phyloP scores from a whole-genome alignment of 2,113 vertebrate genomes.

The Cepphus grylle region DNA sequence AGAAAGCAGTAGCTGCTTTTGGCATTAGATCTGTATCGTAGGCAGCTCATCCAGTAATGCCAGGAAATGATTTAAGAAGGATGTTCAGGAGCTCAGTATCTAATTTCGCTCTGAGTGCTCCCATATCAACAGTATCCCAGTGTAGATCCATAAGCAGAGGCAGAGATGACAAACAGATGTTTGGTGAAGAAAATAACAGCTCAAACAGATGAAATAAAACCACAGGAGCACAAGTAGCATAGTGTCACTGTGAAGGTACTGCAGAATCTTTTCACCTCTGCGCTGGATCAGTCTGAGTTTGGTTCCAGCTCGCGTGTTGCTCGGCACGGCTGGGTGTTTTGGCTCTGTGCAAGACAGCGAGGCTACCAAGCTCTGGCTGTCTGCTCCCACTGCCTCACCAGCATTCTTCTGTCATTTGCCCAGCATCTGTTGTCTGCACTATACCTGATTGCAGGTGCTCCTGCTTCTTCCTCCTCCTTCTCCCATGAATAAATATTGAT shows the following conservation, averaged over 20 bases:
- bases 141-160: not conserved
- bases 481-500: not conserved
- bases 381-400: not conserved
- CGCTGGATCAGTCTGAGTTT: not conserved
- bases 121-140: not conserved
- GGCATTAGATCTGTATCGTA: not conserved
- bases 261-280: not conserved
- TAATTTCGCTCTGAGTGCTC: constrained; percentile 32
- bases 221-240: not conserved
- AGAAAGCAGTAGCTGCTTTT: constrained; percentile 9
- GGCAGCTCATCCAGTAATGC: not conserved
- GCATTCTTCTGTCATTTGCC: not conserved
- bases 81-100: not conserved
- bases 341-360: accelerated
- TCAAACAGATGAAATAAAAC: not conserved
- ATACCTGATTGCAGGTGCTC: not conserved
- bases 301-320: not conserved
- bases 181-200: not conserved
- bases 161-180: constrained; percentile 31
- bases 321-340: not conserved
- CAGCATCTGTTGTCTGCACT: not conserved
- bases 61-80: constrained; percentile 48
- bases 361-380: not conserved
- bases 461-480: not conserved
- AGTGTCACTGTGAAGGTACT: not conserved